Evolutionary conservation across 2,888 invertebrate species (phyloP).

Genomic region (Orthosia incerta): DNA sequence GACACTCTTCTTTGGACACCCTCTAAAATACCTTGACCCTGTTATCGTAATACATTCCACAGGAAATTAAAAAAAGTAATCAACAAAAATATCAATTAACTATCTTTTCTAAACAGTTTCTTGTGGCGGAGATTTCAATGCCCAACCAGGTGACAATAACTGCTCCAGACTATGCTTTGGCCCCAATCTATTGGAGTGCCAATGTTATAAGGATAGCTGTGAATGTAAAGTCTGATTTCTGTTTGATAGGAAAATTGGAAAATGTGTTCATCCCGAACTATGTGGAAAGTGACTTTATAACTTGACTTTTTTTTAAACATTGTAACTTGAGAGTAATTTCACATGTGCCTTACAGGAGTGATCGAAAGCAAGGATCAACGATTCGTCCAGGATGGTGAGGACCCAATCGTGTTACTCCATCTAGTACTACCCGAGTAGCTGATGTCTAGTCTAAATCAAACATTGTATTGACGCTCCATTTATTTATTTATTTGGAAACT

Average conservation of each 20-base stretch:
- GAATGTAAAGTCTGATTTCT: constrained; percentile 65
- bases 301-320: no score
- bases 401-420: no score
- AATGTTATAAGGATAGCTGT: constrained; percentile 54
- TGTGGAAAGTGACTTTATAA: constrained; percentile 58
- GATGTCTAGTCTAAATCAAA: no score
- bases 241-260: constrained; percentile 53
- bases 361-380: neutral
- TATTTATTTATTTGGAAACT: no score
- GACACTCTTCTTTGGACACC: neutral
- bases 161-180: constrained; percentile 41
- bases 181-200: constrained; percentile 30
- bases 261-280: constrained; percentile 62
- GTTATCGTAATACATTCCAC: no score
- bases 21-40: no score
- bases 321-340: neutral
- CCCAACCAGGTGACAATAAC: constrained; percentile 39
- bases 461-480: no score
- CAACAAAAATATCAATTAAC: neutral
- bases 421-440: no score
- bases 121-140: constrained; percentile 51
- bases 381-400: neutral
- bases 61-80: no score
- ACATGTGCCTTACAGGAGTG: neutral
- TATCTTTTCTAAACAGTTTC: constrained; percentile 28